A percentile compares a stretch with the other conserved stretches of the same genome.
Conservation (phyloP, 1,140 invertebrate species). For the Drosophila pectinifera region DNA sequence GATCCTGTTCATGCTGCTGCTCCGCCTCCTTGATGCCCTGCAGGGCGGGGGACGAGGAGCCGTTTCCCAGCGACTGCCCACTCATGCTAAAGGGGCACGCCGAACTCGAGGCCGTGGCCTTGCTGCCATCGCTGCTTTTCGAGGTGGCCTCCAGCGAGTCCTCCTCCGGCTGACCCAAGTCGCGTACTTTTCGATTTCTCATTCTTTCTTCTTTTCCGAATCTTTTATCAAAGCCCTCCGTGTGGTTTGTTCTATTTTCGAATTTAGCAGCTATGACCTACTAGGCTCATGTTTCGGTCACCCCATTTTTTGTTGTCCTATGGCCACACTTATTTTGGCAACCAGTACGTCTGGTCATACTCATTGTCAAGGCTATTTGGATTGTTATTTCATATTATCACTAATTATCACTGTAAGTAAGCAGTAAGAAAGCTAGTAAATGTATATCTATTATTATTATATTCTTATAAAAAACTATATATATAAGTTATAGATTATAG, state of each 20-base stretch:
- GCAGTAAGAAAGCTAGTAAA: too few species aligned
- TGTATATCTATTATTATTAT: too few species aligned
- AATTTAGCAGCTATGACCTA: constrained; percentile 65
- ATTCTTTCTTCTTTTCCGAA: constrained; percentile 40
- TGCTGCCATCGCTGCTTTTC: constrained; percentile 14
- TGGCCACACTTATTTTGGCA: neutral
- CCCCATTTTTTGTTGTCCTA: neutral
- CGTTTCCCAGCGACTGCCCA: constrained; percentile 1
- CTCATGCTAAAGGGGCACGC: neutral
- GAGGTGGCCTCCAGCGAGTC: constrained; percentile 34
- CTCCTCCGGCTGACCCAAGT: constrained; percentile 37
- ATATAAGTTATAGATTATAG: too few species aligned
- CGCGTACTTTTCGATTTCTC: constrained; percentile 46
- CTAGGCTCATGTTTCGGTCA: constrained; percentile 10
- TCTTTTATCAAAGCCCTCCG: constrained; percentile 42
- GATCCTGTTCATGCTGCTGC: neutral
- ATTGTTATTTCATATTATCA: too few species aligned
- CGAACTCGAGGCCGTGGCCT: constrained; percentile 2
- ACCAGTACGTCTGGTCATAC: too few species aligned
- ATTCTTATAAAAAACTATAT: too few species aligned
- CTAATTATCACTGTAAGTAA: too few species aligned
- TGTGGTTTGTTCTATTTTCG: constrained; percentile 40
- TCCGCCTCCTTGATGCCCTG: neutral
- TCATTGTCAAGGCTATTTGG: too few species aligned
- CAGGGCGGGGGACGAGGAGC: neutral